Evolutionary conservation across 2,113 vertebrate genomes (phyloP).

Genomic region (Hymenochirus boettgeri): DNA sequence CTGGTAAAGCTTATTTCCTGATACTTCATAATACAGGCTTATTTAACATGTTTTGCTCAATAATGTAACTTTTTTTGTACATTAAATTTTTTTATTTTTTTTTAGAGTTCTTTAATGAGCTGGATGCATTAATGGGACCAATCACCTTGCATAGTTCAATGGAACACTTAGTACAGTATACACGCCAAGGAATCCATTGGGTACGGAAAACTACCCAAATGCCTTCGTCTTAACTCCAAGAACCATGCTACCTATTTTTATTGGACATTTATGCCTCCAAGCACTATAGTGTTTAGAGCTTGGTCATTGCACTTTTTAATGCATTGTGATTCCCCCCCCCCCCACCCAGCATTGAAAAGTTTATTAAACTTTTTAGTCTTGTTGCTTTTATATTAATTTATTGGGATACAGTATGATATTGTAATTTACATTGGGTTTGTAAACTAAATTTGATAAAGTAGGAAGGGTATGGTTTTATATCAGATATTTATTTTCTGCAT

Average conservation of each 20-base stretch:
- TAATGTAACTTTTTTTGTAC: no score
- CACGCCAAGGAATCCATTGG: slow-evolving; percentile 94
- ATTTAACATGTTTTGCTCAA: no score
- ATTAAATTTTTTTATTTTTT: neutral
- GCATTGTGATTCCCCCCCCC: slow-evolving; percentile 56
- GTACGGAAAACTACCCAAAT: slow-evolving; percentile 84
- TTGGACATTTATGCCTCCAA: slow-evolving; percentile 57
- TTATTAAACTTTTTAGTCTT: no score
- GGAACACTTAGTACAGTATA: slow-evolving; percentile 91
- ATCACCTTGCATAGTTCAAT: slow-evolving; percentile 96
- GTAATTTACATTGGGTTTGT: no score
- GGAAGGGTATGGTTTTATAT: no score
- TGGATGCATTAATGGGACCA: slow-evolving; percentile 90
- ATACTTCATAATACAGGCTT: no score
- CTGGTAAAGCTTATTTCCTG: no score
- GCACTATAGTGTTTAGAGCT: slow-evolving; percentile 65
- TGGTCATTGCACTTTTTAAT: slow-evolving; percentile 57
- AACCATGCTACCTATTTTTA: slow-evolving; percentile 26
- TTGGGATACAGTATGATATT: no score
- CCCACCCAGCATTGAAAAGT: slow-evolving; percentile 48
- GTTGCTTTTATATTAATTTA: no score
- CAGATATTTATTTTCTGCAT: no score
- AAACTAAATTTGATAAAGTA: no score
- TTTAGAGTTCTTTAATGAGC: slow-evolving; percentile 95
- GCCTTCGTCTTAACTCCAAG: slow-evolving; percentile 58